Evolutionary conservation across 2,888 invertebrate species (phyloP), one percentile per base, ranked within the genome.

Genomic region (Gandaritis pyraliata): DNA sequence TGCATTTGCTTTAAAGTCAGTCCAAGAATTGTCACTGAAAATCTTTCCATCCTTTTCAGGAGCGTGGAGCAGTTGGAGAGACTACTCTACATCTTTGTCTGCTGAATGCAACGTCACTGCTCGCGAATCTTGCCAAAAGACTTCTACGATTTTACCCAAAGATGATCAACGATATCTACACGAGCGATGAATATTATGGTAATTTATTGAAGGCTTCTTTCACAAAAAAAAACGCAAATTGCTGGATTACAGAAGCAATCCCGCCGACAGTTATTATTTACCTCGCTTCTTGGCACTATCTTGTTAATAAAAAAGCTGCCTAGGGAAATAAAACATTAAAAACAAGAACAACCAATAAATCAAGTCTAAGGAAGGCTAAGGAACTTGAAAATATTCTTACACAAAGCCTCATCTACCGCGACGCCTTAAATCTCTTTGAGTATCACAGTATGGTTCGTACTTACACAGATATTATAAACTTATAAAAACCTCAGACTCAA

Each of bases 131-230:
- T 56, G 98, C 98, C 0, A 99, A 98, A 86, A 93, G 98, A 60
- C 92, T 99, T 29, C 89, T 99, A 7, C 94, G 96, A 52, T 96
- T 97, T 82, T 99, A 97, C 89, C 99, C 99, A 0, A 98, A 97
- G 81, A 94, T 99, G 16, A 97, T 99, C 76, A 97, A 98, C 80
- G 99, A 99, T 80, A 96, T 98, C 72, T 99, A 99, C 86, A 96
- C 98, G 90, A 96, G 96, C 51, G 99, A 99, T 78, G 99, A 99
- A 86, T 99, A 99, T 85, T 99, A 98, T 80, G 99, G 98, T 97
- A 58, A 29, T 29, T 29, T n/a, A n/a, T n/a, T n/a, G n/a, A n/a
- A n/a, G n/a, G n/a, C n/a, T n/a, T n/a, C n/a, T n/a, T n/a, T n/a
- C n/a, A n/a, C n/a, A n/a, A n/a, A 29, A 29, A 29, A 29, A 4